Evolutionary conservation across 2,888 invertebrate species (phyloP), one percentile per base, ranked within the genome.

Genomic region (Malthinus flaveolus): DNA sequence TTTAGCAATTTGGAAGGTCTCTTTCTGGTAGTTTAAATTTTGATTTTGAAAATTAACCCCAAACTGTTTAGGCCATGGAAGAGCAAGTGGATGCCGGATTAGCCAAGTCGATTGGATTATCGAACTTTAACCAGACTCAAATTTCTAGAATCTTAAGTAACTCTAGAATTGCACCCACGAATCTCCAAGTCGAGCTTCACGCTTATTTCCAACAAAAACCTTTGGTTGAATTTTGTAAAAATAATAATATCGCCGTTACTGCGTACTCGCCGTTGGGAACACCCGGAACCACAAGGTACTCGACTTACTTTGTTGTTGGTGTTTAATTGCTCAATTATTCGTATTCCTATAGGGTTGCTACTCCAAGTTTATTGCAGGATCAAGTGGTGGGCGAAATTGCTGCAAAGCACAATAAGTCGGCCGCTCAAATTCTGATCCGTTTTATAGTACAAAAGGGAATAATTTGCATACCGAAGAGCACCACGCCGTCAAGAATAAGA

Each of bases 391-490:
- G 63, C 32, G 60, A 62, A 35, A 68, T 77, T 23, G 84, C 85
- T 1, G 80, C 82, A 35, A 84, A 80, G 67, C 83, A 87, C 69
- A 77, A 79, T 0, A 91, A 90, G 73, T 84, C 87, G 0, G 81
- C 89, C 0, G 93, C 92, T 3, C 93, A 95, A 78, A 75, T 86
- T 31, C 78, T 91, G 35, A 78, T 95, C 2, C 84, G 89, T 47
- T 87, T 88, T 77, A 80, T 85, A 9, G 69, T 91, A 8, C 91
- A 94, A 74, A 84, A 84, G 44, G 88, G 87, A 8, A 77, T 93
- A 32, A 84, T 84, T 6, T 87, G 87, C 36, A 93, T 95, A 70
- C 94, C 95, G 3, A 95, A 95, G 76, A 94, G 93, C 75, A 88
- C 88, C 3, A 89, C 88, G 75, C 79, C 87, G 0, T 72, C 79